A percentile compares a stretch with the other conserved stretches of the same genome.
These are phyloP conservation scores for Xestia sexstrigata DNA, from an alignment of 2,888 invertebrate species.

Conservation along the genomic window DNA sequence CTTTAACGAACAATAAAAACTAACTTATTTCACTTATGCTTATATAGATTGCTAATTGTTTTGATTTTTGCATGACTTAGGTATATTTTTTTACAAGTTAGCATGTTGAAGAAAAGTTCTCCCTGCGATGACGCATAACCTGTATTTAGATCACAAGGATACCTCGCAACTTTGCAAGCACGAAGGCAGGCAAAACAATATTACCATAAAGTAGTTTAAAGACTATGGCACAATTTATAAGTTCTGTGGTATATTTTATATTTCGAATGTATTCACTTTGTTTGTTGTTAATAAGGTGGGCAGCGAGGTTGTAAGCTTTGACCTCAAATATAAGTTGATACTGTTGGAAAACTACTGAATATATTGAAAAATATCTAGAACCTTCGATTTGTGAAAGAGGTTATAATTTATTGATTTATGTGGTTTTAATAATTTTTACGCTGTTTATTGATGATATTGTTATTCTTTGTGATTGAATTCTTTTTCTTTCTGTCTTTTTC, in stretches of 20 bases:
- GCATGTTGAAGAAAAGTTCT: slow-evolving; percentile 6
- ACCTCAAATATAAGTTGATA: slow-evolving; percentile 13
- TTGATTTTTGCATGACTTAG: background rate
- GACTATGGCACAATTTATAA: slow-evolving; percentile 18
- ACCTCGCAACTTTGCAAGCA: slow-evolving; percentile 20
- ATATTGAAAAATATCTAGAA: slow-evolving; percentile 4
- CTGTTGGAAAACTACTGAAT: slow-evolving; percentile 23
- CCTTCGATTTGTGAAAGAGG: background rate
- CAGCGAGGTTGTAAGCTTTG: slow-evolving; percentile 8
- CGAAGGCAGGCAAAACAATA: background rate
- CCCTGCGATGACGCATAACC: background rate
- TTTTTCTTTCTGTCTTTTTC: background rate
- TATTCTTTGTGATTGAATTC: background rate
- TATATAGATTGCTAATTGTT: background rate
- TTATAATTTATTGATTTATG: background rate
- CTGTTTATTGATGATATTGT: background rate
- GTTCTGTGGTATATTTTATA: slow-evolving; percentile 10
- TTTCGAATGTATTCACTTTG: slow-evolving; percentile 20
- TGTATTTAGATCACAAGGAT: slow-evolving; percentile 19
- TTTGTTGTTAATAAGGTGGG: background rate
- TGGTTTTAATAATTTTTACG: background rate
- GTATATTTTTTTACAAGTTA: background rate
- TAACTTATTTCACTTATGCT: background rate
- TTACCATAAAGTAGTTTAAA: slow-evolving; percentile 28
- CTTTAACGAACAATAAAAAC: background rate